Evolutionary conservation across 2,113 vertebrate genomes (phyloP).

Genomic region (Columba livia): DNA sequence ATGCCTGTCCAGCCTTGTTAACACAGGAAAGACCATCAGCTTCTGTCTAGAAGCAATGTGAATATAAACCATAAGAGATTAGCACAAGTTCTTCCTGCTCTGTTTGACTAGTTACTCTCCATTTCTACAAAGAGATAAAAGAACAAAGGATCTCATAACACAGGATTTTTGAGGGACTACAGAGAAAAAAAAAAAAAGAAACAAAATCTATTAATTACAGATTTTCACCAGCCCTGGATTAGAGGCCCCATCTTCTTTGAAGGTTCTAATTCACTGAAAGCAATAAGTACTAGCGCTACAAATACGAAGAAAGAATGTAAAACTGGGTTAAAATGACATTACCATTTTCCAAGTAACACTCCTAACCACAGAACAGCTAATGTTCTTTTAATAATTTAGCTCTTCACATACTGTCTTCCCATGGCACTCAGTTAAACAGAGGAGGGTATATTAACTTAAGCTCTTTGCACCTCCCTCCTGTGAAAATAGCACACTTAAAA

Average conservation of each 20-base stretch:
- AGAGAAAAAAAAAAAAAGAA: not conserved
- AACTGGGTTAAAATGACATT: conserved; percentile 67
- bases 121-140: conserved; percentile 29
- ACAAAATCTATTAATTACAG: conserved; percentile 63
- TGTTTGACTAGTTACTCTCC: conserved; percentile 2
- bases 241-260: conserved; percentile 49
- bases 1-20: not conserved
- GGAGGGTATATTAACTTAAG: not conserved
- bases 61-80: conserved; percentile 4
- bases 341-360: not conserved
- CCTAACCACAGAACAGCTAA: not conserved
- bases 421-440: not conserved
- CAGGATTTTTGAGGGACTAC: not conserved
- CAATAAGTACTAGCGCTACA: not conserved
- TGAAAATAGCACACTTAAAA: not conserved
- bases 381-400: conserved; percentile 5
- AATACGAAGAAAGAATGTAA: conserved; percentile 31
- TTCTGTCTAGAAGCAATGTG: not conserved
- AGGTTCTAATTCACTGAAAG: conserved; percentile 56
- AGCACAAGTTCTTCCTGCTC: not conserved
- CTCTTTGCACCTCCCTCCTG: not conserved
- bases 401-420: not conserved
- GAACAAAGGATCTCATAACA: conserved; percentile 17
- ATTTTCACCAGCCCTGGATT: conserved; percentile 52
- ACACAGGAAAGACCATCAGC: not conserved